Percentiles rank a stretch among this genome's conserved stretches.
phyloP scores from a whole-genome alignment of 2,888 invertebrate genomes.

The Acronicta alni region DNA sequence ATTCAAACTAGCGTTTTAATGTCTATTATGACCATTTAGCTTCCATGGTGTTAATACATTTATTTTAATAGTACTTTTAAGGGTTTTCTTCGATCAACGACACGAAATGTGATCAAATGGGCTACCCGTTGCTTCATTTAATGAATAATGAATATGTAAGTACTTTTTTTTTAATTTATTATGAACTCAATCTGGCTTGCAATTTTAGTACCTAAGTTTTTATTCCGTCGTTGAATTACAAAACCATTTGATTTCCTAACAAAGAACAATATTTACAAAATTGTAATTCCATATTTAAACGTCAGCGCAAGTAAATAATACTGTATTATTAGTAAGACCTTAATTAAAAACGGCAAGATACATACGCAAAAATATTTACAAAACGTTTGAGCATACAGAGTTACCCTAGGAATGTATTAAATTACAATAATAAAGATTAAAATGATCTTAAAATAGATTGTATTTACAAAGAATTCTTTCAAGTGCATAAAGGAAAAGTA shows the following conservation, averaged over 20 bases:
- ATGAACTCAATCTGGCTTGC: not conserved
- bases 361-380: slow-evolving; percentile 71
- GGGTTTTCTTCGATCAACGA: no score
- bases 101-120: no score
- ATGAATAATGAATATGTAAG: not conserved
- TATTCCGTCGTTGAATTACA: slow-evolving; percentile 7
- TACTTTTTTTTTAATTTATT: not conserved
- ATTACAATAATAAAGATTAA: slow-evolving; percentile 44
- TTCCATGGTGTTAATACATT: no score
- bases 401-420: slow-evolving; percentile 32
- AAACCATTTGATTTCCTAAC: slow-evolving; percentile 27
- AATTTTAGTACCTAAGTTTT: not conserved
- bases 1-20: no score
- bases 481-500: slow-evolving; percentile 56
- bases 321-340: slow-evolving; percentile 68
- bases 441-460: slow-evolving; percentile 46
- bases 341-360: slow-evolving; percentile 72
- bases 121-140: no score
- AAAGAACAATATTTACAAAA: slow-evolving; percentile 57
- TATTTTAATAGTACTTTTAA: no score
- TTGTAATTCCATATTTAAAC: slow-evolving; percentile 45
- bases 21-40: no score
- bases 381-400: slow-evolving; percentile 55
- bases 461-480: slow-evolving; percentile 55
- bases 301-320: slow-evolving; percentile 69